A percentile compares a stretch with the other conserved stretches of the same genome.
Conservation (phyloP, 2,888 invertebrate genomes). For the Drosophila imparisetae region DNA sequence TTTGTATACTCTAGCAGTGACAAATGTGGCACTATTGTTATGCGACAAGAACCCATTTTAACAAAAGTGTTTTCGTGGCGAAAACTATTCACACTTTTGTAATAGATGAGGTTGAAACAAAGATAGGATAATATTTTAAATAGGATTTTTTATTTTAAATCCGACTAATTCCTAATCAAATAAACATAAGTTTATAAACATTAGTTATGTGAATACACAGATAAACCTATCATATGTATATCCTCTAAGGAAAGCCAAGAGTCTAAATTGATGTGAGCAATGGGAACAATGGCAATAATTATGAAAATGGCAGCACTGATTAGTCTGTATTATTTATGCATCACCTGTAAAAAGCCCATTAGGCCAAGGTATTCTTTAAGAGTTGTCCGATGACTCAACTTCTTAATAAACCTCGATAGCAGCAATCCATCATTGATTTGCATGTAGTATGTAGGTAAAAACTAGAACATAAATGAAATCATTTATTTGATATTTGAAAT, state of each 20-base stretch:
- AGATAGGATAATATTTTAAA: not conserved
- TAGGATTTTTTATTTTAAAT: not conserved
- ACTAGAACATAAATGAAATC: not conserved
- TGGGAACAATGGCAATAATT: constrained; percentile 49
- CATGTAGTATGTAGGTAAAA: not conserved
- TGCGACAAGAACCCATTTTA: not conserved
- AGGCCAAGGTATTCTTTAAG: not conserved
- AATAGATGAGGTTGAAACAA: not conserved
- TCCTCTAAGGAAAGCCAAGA: not conserved
- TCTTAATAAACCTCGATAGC: constrained; percentile 4
- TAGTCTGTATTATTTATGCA: constrained; percentile 64
- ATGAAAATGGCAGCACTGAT: constrained; percentile 65
- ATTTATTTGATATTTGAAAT: not conserved
- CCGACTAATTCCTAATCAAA: not conserved
- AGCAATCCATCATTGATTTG: not conserved
- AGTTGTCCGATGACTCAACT: not conserved
- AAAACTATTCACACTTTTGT: not conserved
- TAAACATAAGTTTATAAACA: not conserved
- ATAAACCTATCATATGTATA: not conserved
- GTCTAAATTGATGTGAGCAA: constrained; percentile 34
- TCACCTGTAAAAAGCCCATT: constrained; percentile 4
- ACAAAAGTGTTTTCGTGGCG: not conserved
- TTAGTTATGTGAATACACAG: not conserved
- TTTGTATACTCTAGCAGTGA: constrained; percentile 16
- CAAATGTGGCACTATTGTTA: not conserved